Evolutionary conservation across 2,113 vertebrate genomes (phyloP).

Genomic region (Chaenocephalus aceratus): DNA sequence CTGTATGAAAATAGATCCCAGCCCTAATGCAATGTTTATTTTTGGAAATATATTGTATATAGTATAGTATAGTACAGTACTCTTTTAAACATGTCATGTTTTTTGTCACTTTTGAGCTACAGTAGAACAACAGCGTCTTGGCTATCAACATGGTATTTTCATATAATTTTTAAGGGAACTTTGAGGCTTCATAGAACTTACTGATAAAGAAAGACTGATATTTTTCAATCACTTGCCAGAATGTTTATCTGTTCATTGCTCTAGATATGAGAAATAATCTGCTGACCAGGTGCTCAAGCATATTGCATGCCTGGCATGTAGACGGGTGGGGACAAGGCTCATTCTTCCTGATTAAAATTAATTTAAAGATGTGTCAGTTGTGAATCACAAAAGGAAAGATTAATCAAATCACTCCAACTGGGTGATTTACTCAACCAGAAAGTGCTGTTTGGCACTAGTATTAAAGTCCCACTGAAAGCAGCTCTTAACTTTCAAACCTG

Average conservation of each 20-base stretch:
- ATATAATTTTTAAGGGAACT: not conserved
- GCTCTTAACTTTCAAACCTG: not conserved
- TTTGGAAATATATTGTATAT: not conserved
- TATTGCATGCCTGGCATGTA: constrained; percentile 5
- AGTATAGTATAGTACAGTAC: no score
- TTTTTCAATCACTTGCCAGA: not conserved
- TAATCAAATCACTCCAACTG: constrained; percentile 17
- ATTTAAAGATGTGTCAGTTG: constrained; percentile 13
- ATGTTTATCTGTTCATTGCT: constrained; percentile 1
- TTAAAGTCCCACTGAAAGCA: constrained; percentile 8
- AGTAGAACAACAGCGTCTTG: not conserved
- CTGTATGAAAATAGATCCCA: no score
- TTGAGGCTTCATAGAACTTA: not conserved
- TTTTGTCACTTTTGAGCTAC: not conserved
- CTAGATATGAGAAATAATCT: constrained; percentile 8
- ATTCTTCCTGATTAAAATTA: constrained; percentile 43
- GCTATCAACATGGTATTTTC: not conserved
- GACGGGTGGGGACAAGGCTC: not conserved
- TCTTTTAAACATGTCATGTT: not conserved
- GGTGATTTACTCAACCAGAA: constrained; percentile 16
- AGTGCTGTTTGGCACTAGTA: constrained; percentile 22
- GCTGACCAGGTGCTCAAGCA: constrained; percentile 36
- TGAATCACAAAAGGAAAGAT: constrained; percentile 28
- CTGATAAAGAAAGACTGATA: not conserved
- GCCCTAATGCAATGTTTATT: no score